A percentile compares a stretch with the other conserved stretches of the same genome.
Evolutionary conservation across 2,888 invertebrate species (phyloP).

Genomic region (Hipparchia sbordonii): DNA sequence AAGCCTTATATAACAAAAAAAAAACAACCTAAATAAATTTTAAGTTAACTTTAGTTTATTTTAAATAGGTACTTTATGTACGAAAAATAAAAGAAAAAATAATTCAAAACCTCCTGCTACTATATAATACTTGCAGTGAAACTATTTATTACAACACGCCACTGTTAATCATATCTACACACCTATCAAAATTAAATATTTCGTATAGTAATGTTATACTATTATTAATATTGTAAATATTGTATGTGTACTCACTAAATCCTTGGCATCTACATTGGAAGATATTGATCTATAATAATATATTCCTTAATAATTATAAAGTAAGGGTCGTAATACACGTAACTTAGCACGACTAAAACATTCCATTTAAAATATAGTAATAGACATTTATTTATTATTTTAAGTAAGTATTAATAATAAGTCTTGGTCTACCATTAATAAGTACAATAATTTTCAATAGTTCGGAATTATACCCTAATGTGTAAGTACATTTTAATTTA

Average conservation of each 20-base stretch:
- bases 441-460: conserved; percentile 16
- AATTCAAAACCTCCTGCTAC: too few species aligned
- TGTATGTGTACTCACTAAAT: conserved; percentile 41
- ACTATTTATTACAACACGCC: too few species aligned
- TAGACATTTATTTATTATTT: not conserved
- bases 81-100: too few species aligned
- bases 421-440: conserved; percentile 7
- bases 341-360: not conserved
- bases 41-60: too few species aligned
- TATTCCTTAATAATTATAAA: conserved; percentile 3
- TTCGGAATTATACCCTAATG: conserved; percentile 11
- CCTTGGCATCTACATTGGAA: conserved; percentile 58
- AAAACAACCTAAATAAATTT: too few species aligned
- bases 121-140: too few species aligned
- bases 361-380: not conserved
- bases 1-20: too few species aligned
- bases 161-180: too few species aligned
- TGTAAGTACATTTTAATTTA: not conserved
- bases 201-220: not conserved
- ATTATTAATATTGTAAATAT: conserved; percentile 14
- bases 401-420: conserved; percentile 1
- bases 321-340: not conserved
- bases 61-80: too few species aligned
- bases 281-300: conserved; percentile 34
- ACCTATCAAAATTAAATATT: too few species aligned